phyloP scores from a whole-genome alignment of 1,140 invertebrate genomes.

The Euglossa dilemma region DNA sequence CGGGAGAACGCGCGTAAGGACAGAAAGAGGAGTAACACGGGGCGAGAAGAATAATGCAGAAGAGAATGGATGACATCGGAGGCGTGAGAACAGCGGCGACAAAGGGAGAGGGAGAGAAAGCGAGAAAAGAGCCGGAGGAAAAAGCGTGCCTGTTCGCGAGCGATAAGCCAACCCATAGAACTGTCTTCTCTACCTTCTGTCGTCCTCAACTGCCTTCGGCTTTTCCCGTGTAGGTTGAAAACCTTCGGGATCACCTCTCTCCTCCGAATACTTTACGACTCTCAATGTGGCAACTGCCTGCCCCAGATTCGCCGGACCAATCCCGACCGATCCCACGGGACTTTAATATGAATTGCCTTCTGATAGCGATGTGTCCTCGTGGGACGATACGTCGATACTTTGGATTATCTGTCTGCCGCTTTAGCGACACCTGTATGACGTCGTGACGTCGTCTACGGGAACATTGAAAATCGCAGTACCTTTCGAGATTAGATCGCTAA shows the following conservation, averaged over 20 bases:
- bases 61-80: conserved; percentile 54
- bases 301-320: conserved; percentile 69
- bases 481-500: conserved; percentile 19
- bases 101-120: conserved; percentile 41
- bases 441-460: conserved; percentile 20
- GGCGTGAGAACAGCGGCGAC: conserved; percentile 13
- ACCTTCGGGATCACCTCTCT: conserved; percentile 65
- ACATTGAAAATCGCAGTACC: conserved; percentile 46
- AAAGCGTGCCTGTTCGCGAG: conserved; percentile 72
- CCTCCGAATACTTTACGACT: conserved; percentile 64
- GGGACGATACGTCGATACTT: conserved; percentile 68
- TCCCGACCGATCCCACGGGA: conserved; percentile 70
- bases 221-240: conserved; percentile 52
- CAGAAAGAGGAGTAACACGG: neutral
- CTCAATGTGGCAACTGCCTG: conserved; percentile 71
- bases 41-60: conserved; percentile 17
- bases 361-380: conserved; percentile 64
- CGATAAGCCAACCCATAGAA: conserved; percentile 76
- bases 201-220: conserved; percentile 66
- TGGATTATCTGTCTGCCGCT: conserved; percentile 66
- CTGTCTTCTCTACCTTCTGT: conserved; percentile 68
- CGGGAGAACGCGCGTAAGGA: conserved; percentile 28
- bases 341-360: conserved; percentile 75
- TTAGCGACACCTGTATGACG: conserved; percentile 48
- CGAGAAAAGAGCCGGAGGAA: conserved; percentile 64